phyloP scores from a whole-genome alignment of 2,113 vertebrate species.

The Catharus minimus region DNA sequence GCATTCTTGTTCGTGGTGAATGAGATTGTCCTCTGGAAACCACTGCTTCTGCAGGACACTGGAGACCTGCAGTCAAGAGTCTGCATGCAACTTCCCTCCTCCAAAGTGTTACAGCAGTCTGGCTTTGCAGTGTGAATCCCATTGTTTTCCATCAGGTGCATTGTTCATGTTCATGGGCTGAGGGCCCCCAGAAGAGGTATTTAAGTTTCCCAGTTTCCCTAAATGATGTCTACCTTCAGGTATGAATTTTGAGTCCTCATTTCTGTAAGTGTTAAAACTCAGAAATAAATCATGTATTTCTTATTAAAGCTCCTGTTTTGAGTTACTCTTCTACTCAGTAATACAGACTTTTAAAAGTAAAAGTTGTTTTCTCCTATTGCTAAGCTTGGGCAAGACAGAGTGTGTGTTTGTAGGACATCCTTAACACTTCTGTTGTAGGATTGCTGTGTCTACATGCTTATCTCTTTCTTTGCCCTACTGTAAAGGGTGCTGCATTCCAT shows the following conservation, averaged over 20 bases:
- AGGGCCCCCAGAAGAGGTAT: background rate
- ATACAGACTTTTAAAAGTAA: background rate
- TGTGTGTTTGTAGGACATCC: background rate
- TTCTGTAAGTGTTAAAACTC: background rate
- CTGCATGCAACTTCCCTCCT: background rate
- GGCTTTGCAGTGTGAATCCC: background rate
- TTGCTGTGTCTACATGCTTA: background rate
- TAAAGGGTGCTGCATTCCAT: background rate
- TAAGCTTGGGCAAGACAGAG: background rate
- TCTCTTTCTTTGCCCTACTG: background rate
- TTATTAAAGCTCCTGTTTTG: background rate
- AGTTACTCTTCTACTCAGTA: background rate
- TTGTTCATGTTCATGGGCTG: background rate
- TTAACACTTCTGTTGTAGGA: background rate
- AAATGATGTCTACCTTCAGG: background rate
- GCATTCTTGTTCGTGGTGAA: background rate
- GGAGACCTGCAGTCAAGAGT: background rate
- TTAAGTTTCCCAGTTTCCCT: background rate
- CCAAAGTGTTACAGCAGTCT: background rate
- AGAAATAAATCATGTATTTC: background rate
- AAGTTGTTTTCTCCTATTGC: background rate
- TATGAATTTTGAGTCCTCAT: background rate
- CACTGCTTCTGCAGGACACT: background rate
- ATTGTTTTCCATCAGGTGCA: background rate
- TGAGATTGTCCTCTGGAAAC: background rate